Evolutionary conservation across 2,797 vertebrate genomes (phyloP), one percentile per base, ranked within the genome.

Genomic region (Allenopithecus nigroviridis): DNA sequence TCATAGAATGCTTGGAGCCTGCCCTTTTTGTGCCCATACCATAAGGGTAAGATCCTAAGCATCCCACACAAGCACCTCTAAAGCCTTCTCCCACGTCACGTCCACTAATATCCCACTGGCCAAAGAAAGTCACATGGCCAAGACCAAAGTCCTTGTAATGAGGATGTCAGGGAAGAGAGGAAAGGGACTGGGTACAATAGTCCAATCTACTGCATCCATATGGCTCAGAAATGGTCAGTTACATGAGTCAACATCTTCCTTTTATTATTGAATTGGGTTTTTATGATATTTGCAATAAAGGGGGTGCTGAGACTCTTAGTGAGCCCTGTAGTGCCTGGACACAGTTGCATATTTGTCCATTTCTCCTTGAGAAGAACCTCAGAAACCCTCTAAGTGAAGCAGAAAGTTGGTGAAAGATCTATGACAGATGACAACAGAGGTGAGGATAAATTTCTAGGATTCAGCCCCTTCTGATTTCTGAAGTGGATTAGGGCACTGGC

Each of bases 321-420:
- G 41, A 59, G 76, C 24, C 22, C 11, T n/a, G 0, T 0, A 8
- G n/a, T 33, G 70, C 57, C 43, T 36, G 64, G 64, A 33, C 50
- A 53, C 41, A 1, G 30, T 14, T 12, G 14, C 79, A 55, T 6
- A 13, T 48, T 1, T 48, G 24, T 24, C 46, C 5, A 12, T 30
- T 91, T 93, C 39, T 94, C 75, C 78, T 95, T 78, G 50, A 36
- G 13, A 81, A 95, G 76, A 83, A 84, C 26, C 48, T 84, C 80
- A 50, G 68, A 79, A 94, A 39, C 48, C 50, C 70, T 72, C 74
- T 36, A 12, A 14, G 41, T 70, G 43, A 50, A 85, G 36, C 41
- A 30, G 48, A 59, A 64, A 83, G 28, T n/a, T 55, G 76, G 55
- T 59, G 41, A 80, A 22, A 43, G 64, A 84, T n/a, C 78, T 50